Evolutionary conservation across 2,797 vertebrate genomes (phyloP).

Genomic region (Gallirallus australis): DNA sequence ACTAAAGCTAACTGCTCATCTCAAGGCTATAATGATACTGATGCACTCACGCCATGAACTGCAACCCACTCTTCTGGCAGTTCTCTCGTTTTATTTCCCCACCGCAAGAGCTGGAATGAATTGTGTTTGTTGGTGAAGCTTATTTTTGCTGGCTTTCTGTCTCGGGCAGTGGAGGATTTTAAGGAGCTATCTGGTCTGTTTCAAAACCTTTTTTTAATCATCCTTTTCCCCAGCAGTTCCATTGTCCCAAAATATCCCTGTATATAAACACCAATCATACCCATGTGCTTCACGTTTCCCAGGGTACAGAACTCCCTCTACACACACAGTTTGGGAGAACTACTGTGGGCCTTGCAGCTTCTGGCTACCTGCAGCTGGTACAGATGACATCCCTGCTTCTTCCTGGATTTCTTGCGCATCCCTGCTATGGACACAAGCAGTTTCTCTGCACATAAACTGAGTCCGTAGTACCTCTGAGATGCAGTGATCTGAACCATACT

Average conservation of each 20-base stretch:
- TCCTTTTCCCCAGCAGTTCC: background rate
- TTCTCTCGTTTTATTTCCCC: constrained; percentile 28
- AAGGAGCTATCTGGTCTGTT: constrained; percentile 22
- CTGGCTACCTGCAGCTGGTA: background rate
- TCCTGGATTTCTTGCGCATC: background rate
- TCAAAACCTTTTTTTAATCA: background rate
- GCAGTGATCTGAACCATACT: background rate
- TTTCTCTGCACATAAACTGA: background rate
- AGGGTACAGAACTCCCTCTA: background rate
- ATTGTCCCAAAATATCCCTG: constrained; percentile 30
- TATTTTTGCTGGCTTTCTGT: constrained; percentile 50
- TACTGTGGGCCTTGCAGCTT: background rate
- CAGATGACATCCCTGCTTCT: background rate
- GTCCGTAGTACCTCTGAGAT: background rate
- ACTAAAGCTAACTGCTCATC: constrained; percentile 41
- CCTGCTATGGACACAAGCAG: background rate
- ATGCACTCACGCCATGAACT: constrained; percentile 38
- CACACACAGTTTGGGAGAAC: background rate
- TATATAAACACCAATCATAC: background rate
- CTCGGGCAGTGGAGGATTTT: constrained; percentile 1
- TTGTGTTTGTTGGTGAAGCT: constrained; percentile 32
- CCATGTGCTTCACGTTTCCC: background rate
- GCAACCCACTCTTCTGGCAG: constrained; percentile 39
- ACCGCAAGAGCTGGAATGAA: constrained; percentile 17
- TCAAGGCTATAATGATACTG: constrained; percentile 56